phyloP scores from a whole-genome alignment of 1,140 invertebrate genomes.

The Brachionus sp. region DNA sequence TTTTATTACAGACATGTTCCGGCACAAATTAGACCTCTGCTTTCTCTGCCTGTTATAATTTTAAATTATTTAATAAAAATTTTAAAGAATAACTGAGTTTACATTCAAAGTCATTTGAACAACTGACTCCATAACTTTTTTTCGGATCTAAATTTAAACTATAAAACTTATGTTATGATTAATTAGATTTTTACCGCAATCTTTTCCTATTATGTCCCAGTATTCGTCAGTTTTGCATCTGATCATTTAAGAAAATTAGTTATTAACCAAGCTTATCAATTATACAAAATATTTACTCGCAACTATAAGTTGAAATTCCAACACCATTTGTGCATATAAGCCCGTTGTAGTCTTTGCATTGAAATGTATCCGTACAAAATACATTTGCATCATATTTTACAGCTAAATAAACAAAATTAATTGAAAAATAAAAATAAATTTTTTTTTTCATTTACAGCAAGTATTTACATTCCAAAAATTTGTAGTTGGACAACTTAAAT shows the following conservation, averaged over 20 bases:
- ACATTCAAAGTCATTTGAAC: not conserved
- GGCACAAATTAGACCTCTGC: not conserved
- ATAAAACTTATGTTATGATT: no score
- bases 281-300: not conserved
- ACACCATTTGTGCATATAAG: not conserved
- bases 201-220: not conserved
- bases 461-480: not conserved
- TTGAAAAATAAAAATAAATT: not conserved
- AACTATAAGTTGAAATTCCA: not conserved
- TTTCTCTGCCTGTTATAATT: not conserved
- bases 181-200: no score
- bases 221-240: no score
- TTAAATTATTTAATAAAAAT: not conserved
- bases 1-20: not conserved
- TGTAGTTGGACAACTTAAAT: not conserved
- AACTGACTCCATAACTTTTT: not conserved
- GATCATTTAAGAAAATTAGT: no score
- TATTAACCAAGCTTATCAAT: not conserved
- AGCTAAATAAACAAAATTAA: not conserved
- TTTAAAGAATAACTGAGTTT: not conserved
- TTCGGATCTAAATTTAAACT: not conserved
- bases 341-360: conserved; percentile 7
- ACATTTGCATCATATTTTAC: not conserved
- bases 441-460: not conserved
- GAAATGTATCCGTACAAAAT: conserved; percentile 5